A percentile compares a stretch with the other conserved stretches of the same genome.
Evolutionary conservation across 2,113 vertebrate genomes (phyloP).

Genomic region (Argyrosomus japonicus): DNA sequence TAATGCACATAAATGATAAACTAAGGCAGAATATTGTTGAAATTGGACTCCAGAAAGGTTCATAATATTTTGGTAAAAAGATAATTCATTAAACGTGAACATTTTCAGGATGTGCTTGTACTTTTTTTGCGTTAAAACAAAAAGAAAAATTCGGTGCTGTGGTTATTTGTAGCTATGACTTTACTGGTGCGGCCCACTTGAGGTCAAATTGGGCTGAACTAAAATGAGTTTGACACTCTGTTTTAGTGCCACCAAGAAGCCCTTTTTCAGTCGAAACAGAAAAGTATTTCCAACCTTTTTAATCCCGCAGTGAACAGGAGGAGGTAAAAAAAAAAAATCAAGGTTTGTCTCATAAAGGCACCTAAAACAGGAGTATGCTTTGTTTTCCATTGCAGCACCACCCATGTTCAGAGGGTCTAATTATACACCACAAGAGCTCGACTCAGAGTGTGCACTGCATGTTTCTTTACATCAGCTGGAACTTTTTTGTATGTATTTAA

Average conservation of each 20-base stretch:
- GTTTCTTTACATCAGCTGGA: constrained; percentile 47
- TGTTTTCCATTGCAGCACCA: constrained; percentile 51
- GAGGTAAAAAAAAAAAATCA: not conserved
- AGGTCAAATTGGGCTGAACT: too few relatives aligned
- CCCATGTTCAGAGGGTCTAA: constrained; percentile 43
- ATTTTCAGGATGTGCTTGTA: too few relatives aligned
- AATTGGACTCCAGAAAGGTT: too few relatives aligned
- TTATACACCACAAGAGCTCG: constrained; percentile 52
- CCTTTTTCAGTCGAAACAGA: not conserved
- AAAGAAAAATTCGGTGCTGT: too few relatives aligned
- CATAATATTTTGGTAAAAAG: too few relatives aligned
- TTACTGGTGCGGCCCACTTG: too few relatives aligned
- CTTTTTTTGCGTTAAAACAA: too few relatives aligned
- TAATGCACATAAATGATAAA: too few relatives aligned
- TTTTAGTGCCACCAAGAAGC: not conserved
- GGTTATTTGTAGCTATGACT: too few relatives aligned
- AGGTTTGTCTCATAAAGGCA: constrained; percentile 17
- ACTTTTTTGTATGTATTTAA: constrained; percentile 13
- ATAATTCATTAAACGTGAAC: too few relatives aligned
- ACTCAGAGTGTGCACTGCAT: not conserved
- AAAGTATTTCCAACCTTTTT: not conserved
- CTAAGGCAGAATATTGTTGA: too few relatives aligned
- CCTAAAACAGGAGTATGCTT: constrained; percentile 4
- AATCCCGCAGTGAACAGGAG: not conserved
- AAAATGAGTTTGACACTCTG: too few relatives aligned